Conservation (phyloP, 2,797 vertebrate species). For the Siniperca obscura region DNA sequence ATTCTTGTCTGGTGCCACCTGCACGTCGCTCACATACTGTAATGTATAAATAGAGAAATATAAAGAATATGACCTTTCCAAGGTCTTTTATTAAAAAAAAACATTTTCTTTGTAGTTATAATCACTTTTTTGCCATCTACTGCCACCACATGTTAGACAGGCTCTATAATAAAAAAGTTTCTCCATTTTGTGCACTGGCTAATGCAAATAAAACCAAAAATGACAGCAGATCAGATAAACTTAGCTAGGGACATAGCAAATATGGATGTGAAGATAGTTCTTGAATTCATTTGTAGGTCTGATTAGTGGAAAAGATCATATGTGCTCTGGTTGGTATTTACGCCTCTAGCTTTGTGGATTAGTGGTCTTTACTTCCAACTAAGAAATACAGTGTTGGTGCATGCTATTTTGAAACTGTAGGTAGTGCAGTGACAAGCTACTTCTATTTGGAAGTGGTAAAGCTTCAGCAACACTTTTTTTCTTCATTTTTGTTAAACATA, state of each 20-base stretch:
- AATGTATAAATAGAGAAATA: no score
- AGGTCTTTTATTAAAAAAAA: conserved; percentile 6
- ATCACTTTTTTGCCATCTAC: neutral
- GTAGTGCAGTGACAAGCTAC: neutral
- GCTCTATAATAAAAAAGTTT: neutral
- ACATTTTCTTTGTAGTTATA: neutral
- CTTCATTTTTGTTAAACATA: neutral
- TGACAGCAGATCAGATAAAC: neutral
- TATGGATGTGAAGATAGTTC: neutral
- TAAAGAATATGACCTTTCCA: conserved; percentile 40
- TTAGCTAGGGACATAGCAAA: neutral
- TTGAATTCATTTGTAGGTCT: neutral
- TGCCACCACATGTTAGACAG: neutral
- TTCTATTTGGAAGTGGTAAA: neutral
- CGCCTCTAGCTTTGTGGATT: neutral
- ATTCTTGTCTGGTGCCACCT: conserved; percentile 15
- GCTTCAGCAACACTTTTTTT: neutral
- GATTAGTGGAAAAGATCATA: neutral
- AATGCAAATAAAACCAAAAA: neutral
- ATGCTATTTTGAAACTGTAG: neutral
- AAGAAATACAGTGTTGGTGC: neutral
- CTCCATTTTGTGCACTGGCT: neutral
- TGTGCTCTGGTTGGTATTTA: neutral
- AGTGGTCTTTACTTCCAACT: neutral
- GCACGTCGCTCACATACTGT: neutral